A percentile compares a stretch with the other conserved stretches of the same genome.
Evolutionary conservation across 2,888 invertebrate species (phyloP).

Genomic region (Trichopoda pennipes): DNA sequence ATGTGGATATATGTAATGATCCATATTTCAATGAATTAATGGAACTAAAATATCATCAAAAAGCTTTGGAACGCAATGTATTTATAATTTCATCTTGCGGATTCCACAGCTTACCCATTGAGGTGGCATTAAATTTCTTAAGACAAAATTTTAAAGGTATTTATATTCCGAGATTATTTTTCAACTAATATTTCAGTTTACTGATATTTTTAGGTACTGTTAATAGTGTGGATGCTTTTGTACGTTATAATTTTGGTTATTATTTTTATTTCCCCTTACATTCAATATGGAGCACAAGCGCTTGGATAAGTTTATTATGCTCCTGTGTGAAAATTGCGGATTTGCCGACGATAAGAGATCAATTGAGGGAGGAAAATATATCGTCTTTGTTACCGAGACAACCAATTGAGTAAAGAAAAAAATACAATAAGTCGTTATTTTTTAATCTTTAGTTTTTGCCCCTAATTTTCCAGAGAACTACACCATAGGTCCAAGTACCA

Average conservation of each 20-base stretch:
- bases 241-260: constrained; percentile 54
- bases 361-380: constrained; percentile 24
- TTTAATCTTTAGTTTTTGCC: neutral
- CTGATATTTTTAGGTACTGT: constrained; percentile 59
- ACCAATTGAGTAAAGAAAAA: constrained; percentile 43
- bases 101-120: constrained; percentile 93
- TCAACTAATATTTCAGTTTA: neutral
- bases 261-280: constrained; percentile 32
- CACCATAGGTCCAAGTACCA: constrained; percentile 37
- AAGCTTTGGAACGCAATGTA: constrained; percentile 87
- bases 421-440: neutral
- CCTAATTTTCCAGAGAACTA: constrained; percentile 40
- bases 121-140: constrained; percentile 88
- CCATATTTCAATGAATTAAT: constrained; percentile 91
- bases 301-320: constrained; percentile 61
- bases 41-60: constrained; percentile 88
- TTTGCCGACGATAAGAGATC: constrained; percentile 42
- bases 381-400: constrained; percentile 57
- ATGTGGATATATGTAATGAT: constrained; percentile 95
- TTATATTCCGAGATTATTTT: neutral
- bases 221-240: constrained; percentile 67
- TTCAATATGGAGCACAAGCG: constrained; percentile 50
- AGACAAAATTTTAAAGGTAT: constrained; percentile 86
- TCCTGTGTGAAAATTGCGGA: constrained; percentile 32
- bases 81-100: constrained; percentile 94